Conservation (phyloP, 2,888 invertebrate genomes). For the Poecilobothrus nobilitatus region DNA sequence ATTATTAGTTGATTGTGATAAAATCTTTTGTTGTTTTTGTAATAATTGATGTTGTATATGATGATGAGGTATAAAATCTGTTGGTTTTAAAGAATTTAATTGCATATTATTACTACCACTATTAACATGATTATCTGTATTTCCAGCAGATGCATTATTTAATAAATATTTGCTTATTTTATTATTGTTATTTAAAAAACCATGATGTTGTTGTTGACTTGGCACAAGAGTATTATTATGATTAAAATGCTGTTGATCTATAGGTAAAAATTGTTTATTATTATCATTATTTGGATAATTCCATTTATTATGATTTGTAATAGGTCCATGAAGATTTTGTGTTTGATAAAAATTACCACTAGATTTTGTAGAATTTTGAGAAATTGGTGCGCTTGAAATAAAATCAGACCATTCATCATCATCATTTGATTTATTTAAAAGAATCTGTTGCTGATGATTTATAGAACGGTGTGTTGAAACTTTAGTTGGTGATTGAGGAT, state of each 20-base stretch:
- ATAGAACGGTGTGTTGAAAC: constrained; percentile 12
- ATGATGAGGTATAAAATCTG: constrained; percentile 17
- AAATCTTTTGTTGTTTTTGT: constrained; percentile 10
- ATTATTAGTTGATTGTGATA: constrained; percentile 25
- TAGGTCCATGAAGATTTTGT: not conserved
- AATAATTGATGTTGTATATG: constrained; percentile 21
- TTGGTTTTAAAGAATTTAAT: constrained; percentile 12
- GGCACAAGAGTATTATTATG: constrained; percentile 5
- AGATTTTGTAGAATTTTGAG: constrained; percentile 15
- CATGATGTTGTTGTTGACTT: not conserved
- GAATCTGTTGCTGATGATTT: constrained; percentile 11
- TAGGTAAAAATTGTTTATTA: not conserved
- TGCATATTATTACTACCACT: not conserved
- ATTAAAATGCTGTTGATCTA: constrained; percentile 10
- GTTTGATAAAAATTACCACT: not conserved
- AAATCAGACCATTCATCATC: constrained; percentile 53
- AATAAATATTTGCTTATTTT: constrained; percentile 9
- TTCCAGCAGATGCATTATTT: not conserved
- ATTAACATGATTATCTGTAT: not conserved
- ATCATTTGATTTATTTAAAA: constrained; percentile 13
- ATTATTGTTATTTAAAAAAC: not conserved
- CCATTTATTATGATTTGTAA: not conserved
- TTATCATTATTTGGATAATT: not conserved
- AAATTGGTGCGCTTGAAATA: constrained; percentile 45
- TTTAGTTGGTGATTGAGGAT: constrained; percentile 20